A percentile compares a stretch with the other conserved stretches of the same genome.
These are phyloP conservation scores for Psittacula echo DNA, from an alignment of 2,797 vertebrate species.

Conservation along the genomic window DNA sequence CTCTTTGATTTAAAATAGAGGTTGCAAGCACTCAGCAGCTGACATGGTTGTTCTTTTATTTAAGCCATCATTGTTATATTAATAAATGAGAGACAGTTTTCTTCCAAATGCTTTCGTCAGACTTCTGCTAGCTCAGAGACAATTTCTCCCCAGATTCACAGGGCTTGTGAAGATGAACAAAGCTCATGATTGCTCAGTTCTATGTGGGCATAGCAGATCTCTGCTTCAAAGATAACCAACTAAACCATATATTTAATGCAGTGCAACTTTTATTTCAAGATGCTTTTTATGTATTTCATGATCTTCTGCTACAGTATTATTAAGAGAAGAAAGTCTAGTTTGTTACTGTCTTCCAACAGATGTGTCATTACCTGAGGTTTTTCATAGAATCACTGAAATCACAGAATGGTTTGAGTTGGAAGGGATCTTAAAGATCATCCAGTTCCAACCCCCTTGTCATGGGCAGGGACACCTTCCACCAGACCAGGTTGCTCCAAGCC, in stretches of 20 bases:
- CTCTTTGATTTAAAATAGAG: conserved; percentile 28
- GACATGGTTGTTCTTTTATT: conserved; percentile 4
- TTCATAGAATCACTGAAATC: background rate
- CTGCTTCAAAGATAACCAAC: background rate
- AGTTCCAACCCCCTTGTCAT: background rate
- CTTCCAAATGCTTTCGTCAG: conserved; percentile 5
- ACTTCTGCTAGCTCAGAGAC: conserved; percentile 8
- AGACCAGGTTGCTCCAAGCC: background rate
- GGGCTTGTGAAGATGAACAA: background rate
- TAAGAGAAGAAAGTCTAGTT: background rate
- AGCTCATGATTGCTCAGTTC: background rate
- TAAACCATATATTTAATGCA: background rate
- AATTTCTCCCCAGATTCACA: conserved; percentile 4
- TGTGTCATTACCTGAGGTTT: background rate
- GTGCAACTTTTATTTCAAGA: background rate
- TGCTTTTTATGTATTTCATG: background rate
- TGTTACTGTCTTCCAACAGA: background rate
- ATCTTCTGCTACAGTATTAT: background rate
- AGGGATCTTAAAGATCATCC: background rate
- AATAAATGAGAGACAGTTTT: conserved; percentile 25
- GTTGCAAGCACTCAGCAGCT: background rate
- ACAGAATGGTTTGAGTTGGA: background rate
- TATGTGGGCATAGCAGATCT: background rate
- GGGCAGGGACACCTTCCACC: background rate
- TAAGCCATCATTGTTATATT: conserved; percentile 22